phyloP scores from a whole-genome alignment of 2,888 invertebrate genomes.

The Pseudanteris insignis region DNA sequence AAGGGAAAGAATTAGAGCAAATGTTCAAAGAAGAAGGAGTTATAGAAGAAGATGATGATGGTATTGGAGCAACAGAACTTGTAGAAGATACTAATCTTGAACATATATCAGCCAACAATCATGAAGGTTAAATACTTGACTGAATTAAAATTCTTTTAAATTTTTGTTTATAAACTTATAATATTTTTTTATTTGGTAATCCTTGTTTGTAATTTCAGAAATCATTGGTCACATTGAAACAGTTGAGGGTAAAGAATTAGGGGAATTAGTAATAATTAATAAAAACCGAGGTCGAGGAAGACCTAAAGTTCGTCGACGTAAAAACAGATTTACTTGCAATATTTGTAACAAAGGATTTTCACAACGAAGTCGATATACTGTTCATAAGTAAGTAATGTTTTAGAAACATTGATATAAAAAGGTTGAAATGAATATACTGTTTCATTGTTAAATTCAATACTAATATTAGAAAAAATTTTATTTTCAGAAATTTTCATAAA shows the following conservation, averaged over 20 bases:
- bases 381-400: slow-evolving; percentile 61
- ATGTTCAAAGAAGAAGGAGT: slow-evolving; percentile 79
- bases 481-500: slow-evolving; percentile 69
- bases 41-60: slow-evolving; percentile 70
- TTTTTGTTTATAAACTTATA: too few species aligned
- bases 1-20: slow-evolving; percentile 80
- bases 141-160: slow-evolving; percentile 11
- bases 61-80: slow-evolving; percentile 55
- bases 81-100: slow-evolving; percentile 48
- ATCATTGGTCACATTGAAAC: slow-evolving; percentile 76
- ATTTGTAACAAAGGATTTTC: slow-evolving; percentile 69
- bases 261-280: slow-evolving; percentile 73
- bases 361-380: slow-evolving; percentile 67
- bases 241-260: slow-evolving; percentile 70
- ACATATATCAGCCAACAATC: slow-evolving; percentile 44
- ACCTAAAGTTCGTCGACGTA: slow-evolving; percentile 67
- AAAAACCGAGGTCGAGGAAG: slow-evolving; percentile 69
- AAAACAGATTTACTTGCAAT: slow-evolving; percentile 68
- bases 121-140: too few species aligned
- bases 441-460: too few species aligned
- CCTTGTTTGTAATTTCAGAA: slow-evolving; percentile 65
- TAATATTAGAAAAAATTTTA: not conserved
- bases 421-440: not conserved
- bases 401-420: not conserved
- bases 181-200: too few species aligned